Evolutionary conservation across 2,888 invertebrate species (phyloP), one percentile per base, ranked within the genome.

Genomic region (Glyphotaelius pellucidus): DNA sequence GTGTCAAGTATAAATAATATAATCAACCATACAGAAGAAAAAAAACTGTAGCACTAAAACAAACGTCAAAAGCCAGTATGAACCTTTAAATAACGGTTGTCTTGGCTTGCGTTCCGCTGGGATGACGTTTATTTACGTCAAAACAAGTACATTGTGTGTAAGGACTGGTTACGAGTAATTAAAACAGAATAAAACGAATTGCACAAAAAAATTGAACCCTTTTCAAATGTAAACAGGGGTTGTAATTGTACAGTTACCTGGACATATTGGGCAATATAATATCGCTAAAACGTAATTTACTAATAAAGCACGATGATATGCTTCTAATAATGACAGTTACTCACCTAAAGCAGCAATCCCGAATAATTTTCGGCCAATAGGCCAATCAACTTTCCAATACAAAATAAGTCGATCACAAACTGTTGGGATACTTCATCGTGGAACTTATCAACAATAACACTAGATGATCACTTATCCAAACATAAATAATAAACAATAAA

Each of bases 361-460:
- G 90, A 92, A 88, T 91, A 92, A 90, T 92, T 89, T 92, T 92
- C 84, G 90, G 90, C 91, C 91, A 91, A 91, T 91, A 91, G 92
- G 90, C 91, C 92, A 91, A 91, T 92, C 91, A 92, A 92, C 92
- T 92, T 92, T 92, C 92, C 91, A 92, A 90, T 90, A 90, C 85
- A 87, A 86, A 91, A 91, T 91, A 79, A 42, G 87, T 85, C 85
- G 42, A 90, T 92, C 92, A 92, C 88, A 85, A 92, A 92, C 87
- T 52, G 32, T 91, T 52, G 47, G 30, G 84, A 30, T 80, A 86
- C 90, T 83, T 90, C 91, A 92, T 92, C 67, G 80, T 67, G 52
- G 42, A 47, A 90, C 38, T 38, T 52, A 38, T 31, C 47, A 83
- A 88, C 32, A 86, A 90, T 90, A 80, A 81, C 86, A 92, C 91